Evolutionary conservation across 2,113 vertebrate genomes (phyloP), one percentile per base, ranked within the genome.

Genomic region (Pluvianellus socialis): DNA sequence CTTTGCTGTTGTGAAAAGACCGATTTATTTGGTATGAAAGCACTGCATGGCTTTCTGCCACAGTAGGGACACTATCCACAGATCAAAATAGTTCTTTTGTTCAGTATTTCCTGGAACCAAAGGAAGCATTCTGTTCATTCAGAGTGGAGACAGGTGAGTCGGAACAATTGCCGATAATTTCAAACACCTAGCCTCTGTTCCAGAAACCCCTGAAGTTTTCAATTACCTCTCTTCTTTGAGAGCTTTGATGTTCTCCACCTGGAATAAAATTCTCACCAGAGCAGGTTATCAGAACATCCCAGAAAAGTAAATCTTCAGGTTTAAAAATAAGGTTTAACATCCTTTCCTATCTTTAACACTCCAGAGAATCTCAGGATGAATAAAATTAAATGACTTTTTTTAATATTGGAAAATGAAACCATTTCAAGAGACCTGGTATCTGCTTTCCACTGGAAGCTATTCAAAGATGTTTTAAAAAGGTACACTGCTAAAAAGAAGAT

Each of bases 71-170:
- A 92, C 44, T 52, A 61, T 53, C 79, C 83, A 87, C 6, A 7
- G 44, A 88, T 92, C 49, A 94, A 87, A 97, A 94, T 13, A 94
- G 88, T 49, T 79, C 88, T 62, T 96, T 96, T 94, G 92, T 96
- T 96, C 52, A 10, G 7, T 74, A 89, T 77, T 94, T 97, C 96
- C 96, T 94, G 90, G 38, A 97, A 84, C 38, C 52, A 79, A 92
- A 79, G 68, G 56, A 71, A 92, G 65, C 42, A 42, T 81, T 96
- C 76, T 84, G 30, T 56, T 88, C 52, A 62, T 66, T 67, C 73
- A 33, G 47, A 67, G 38, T 5, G 7, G 24, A 96, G 45, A 35
- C 68, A 94, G 76, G 76, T 17, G 67, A 96, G 68, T 88, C 85
- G 88, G 63, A 86, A 63, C 9, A 72, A 91, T 30, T 45, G 35